phyloP scores from a whole-genome alignment of 2,113 vertebrate species.

The Malurus cyaneus region DNA sequence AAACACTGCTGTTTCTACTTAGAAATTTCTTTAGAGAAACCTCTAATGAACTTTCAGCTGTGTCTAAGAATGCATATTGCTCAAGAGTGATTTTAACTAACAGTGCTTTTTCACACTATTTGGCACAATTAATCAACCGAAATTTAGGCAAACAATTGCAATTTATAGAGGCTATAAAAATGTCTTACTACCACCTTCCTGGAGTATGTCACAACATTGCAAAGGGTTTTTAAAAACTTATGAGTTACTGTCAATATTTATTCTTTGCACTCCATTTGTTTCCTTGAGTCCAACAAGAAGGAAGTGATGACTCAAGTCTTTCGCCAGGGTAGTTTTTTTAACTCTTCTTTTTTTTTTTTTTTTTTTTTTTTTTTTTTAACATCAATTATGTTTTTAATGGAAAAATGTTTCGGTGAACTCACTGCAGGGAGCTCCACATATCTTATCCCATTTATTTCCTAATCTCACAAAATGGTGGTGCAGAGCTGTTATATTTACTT shows the following conservation, averaged over 20 bases:
- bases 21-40: neutral
- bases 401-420: neutral
- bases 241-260: neutral
- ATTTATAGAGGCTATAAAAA: neutral
- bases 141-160: neutral
- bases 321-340: neutral
- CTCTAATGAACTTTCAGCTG: neutral
- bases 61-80: neutral
- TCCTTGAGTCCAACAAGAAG: neutral
- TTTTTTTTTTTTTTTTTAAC: neutral
- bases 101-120: neutral
- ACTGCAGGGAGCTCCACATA: neutral
- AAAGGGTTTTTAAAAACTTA: neutral
- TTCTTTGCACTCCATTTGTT: neutral
- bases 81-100: neutral
- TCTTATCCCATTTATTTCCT: neutral
- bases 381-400: neutral
- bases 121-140: neutral
- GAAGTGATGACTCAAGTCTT: neutral
- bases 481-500: neutral
- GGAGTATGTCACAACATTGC: neutral
- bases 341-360: neutral
- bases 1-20: neutral
- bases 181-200: neutral
- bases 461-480: conserved; percentile 16